Evolutionary conservation across 2,888 invertebrate species (phyloP), one percentile per base, ranked within the genome.

Genomic region (Microplitis manilae): DNA sequence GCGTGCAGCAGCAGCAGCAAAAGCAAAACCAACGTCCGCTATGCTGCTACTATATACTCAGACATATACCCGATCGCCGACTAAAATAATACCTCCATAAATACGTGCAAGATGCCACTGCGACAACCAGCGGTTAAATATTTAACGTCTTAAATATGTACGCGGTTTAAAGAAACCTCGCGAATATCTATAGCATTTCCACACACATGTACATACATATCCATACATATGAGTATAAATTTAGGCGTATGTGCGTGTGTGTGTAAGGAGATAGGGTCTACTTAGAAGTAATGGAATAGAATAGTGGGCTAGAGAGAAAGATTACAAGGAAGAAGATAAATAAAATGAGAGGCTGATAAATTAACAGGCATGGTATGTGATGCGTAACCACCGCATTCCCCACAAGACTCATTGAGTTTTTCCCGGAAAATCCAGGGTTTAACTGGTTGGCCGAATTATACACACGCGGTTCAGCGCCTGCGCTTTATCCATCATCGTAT

Each of bases 81-180:
- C 77, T 64, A 73, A 77, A 77, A 77, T 77, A 77, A 77, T 77
- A 77, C 77, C 41, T 62, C 77, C 73, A 77, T 76, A 76, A 76
- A 76, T 76, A 76, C 76, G 68, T 68, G 73, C 59, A 73, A 77
- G 73, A 73, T 77, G 68, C 69, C 40, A 41, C 59, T 64, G 17
- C 62, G 64, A 72, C 65, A 65, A 73, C 67, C 41, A 65, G 73
- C 67, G 67, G 50, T 65, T 65, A 73, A 73, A 73, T 73, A 73
- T 73, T 73, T 67, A 67, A 73, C 59, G 67, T 73, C 72, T 61
- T n/a, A 72, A 40, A 72, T 62, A 64, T 72, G 40, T 72, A 17
- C 38, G 39, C 61, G 61, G 61, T 9, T 39, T 9, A 71, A 17
- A 71, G 61, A 60, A 39, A 61, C 60, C 17, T 50, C 8, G 50